Percentiles rank a stretch among this genome's conserved stretches.
phyloP scores from a whole-genome alignment of 1,140 invertebrate species.

The Hirudo medicinalis region DNA sequence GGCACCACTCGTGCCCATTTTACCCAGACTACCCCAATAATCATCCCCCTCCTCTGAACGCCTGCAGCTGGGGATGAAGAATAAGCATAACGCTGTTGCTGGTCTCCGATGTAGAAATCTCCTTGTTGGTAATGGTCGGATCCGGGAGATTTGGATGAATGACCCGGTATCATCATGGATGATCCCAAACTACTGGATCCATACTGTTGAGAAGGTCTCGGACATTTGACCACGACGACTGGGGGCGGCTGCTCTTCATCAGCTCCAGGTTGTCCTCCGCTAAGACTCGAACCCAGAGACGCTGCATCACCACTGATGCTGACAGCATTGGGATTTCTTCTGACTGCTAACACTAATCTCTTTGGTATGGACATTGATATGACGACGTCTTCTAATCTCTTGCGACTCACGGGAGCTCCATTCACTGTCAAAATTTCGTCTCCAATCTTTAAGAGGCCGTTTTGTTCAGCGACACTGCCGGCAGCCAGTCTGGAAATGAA shows the following conservation, averaged over 20 bases:
- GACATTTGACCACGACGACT: conserved; percentile 74
- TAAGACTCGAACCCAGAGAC: conserved; percentile 43
- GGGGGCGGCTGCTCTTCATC: conserved; percentile 69
- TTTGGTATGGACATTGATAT: conserved; percentile 18
- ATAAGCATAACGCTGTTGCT: conserved; percentile 3
- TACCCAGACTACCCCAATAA: conserved; percentile 9
- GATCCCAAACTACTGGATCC: not conserved
- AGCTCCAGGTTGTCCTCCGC: conserved; percentile 32
- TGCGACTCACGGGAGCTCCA: conserved; percentile 83
- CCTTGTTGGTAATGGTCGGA: conserved; percentile 1
- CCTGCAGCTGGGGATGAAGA: not conserved
- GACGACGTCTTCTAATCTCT: conserved; percentile 87
- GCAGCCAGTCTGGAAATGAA: conserved; percentile 89
- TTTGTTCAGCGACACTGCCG: conserved; percentile 85
- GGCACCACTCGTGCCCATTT: not conserved
- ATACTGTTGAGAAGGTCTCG: not conserved
- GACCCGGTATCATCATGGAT: not conserved
- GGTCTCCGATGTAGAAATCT: conserved; percentile 12
- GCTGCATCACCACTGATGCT: conserved; percentile 19
- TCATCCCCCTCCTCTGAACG: not conserved
- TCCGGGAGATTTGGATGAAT: conserved; percentile 1
- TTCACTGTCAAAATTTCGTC: conserved; percentile 95
- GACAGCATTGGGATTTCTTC: conserved; percentile 13
- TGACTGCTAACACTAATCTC: conserved; percentile 9
- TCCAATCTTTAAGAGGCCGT: conserved; percentile 37